These are phyloP conservation scores for Rhopilema esculentum DNA, from an alignment of 30 jellyfish, hydroid and myxozoan genomes.

Conservation along the genomic window DNA sequence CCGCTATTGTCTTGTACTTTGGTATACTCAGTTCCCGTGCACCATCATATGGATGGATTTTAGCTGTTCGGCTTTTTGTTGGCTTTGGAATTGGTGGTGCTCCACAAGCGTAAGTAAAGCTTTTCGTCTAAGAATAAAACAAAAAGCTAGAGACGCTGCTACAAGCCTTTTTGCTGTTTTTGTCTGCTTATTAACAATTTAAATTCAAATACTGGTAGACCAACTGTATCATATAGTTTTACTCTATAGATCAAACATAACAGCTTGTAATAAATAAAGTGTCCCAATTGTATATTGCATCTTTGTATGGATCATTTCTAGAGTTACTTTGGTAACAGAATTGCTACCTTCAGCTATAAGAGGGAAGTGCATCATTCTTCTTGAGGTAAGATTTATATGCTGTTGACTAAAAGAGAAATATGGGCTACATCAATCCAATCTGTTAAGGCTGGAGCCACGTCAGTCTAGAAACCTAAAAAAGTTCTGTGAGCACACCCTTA, in stretches of 20 bases:
- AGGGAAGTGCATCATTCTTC: slow-evolving; percentile 75
- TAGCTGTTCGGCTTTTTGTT: slow-evolving; percentile 83
- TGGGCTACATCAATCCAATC: no score
- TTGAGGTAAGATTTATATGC: no score
- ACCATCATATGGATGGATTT: slow-evolving; percentile 83
- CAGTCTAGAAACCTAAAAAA: no score
- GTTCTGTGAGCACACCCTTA: no score
- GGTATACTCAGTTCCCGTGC: slow-evolving; percentile 89
- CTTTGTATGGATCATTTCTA: background rate
- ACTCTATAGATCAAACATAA: no score
- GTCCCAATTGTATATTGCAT: background rate
- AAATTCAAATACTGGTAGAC: no score
- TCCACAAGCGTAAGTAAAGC: slow-evolving; percentile 94
- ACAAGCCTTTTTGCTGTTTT: no score
- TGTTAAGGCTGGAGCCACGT: no score
- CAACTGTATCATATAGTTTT: background rate
- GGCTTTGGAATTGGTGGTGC: slow-evolving; percentile 98
- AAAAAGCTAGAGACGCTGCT: no score
- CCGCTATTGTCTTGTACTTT: slow-evolving; percentile 70
- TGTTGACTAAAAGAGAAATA: no score
- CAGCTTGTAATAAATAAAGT: background rate
- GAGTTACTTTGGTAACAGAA: slow-evolving; percentile 95
- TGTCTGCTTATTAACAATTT: no score
- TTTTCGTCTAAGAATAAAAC: no score
- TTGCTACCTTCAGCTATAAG: slow-evolving; percentile 79